These are phyloP conservation scores for Synergus umbraculus DNA, from an alignment of 2,888 invertebrate genomes.

Conservation along the genomic window DNA sequence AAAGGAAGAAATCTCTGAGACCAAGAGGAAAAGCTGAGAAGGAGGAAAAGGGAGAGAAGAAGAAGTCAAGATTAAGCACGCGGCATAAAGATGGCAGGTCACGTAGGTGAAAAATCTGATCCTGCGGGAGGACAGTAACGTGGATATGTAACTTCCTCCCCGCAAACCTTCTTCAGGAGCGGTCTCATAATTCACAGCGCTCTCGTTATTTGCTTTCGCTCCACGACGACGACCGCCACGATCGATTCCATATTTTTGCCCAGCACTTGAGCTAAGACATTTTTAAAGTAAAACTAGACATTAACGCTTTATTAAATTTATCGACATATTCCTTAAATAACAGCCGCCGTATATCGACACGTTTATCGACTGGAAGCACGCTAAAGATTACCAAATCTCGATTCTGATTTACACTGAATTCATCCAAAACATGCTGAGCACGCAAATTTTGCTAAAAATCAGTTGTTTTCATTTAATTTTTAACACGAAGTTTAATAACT, in stretches of 20 bases:
- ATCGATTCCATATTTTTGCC: constrained; percentile 50
- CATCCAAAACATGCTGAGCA: not conserved
- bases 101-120: constrained; percentile 58
- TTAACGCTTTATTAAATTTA: constrained; percentile 56
- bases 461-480: not conserved
- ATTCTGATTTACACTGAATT: not conserved
- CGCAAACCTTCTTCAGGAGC: constrained; percentile 49
- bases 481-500: not conserved
- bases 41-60: constrained; percentile 50
- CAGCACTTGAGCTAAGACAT: constrained; percentile 43
- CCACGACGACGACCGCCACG: constrained; percentile 46
- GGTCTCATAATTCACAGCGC: constrained; percentile 53
- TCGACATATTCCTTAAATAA: constrained; percentile 46
- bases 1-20: constrained; percentile 12
- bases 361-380: not conserved
- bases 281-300: constrained; percentile 55
- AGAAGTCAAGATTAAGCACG: constrained; percentile 57
- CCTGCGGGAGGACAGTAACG: constrained; percentile 55
- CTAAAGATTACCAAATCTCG: not conserved
- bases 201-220: constrained; percentile 57
- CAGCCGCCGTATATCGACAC: not conserved
- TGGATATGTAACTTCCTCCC: constrained; percentile 50
- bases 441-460: not conserved
- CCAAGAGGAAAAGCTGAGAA: constrained; percentile 44
- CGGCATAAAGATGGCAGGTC: constrained; percentile 56